Base-by-base conservation (phyloP, 1,140 invertebrate genomes). In the Rhagoletis pomonella region DNA sequence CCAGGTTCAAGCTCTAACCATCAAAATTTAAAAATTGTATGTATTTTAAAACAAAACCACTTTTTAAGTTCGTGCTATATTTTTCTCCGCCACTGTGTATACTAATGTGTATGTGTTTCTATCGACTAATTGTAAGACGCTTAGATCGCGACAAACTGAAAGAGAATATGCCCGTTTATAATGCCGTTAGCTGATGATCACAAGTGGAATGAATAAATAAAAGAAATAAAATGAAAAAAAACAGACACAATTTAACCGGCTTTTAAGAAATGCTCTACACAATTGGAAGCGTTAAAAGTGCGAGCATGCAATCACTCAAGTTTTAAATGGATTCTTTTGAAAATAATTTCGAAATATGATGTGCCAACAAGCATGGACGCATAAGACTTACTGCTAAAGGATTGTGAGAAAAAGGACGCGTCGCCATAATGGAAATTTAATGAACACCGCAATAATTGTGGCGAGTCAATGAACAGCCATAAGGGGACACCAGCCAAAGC, bases 71-170 rank as follows among this genome's bases (percentile, higher is more conserved):
- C 1, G 29, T 29, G 29, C 29, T 29, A 10, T 10, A 55, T 7
- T 55, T 55, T 0, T 55, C 50, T 5, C 50, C 29, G 29, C 29
- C 29, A 29, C 29, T 29, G 29, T 29, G 1, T 29, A 29, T 29
- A 29, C 50, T 55, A 55, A 29, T 29, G 50, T 55, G 50, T 55
- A 55, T 55, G 50, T 55, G 47, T 19, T 47, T 81, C 73, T 81
- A 7, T 19, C n/a, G 50, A 19, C 73, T 81, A 81, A 81, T 81
- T 81, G 73, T 81, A 81, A 81, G 73, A 81, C 73, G 44, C 73
- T 81, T 81, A 50, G 10, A 81, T 14, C 50, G n/a, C 47, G 47
- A 81, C 44, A 47, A n/a, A 42, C 17, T 50, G 73, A 81, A 81
- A 12, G 7, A 81, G 19, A 55, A 10, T 55, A 55, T 58, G 42